These are phyloP conservation scores for Drosophila tsacasi DNA, from an alignment of 1,140 invertebrate genomes.

Conservation along the genomic window DNA sequence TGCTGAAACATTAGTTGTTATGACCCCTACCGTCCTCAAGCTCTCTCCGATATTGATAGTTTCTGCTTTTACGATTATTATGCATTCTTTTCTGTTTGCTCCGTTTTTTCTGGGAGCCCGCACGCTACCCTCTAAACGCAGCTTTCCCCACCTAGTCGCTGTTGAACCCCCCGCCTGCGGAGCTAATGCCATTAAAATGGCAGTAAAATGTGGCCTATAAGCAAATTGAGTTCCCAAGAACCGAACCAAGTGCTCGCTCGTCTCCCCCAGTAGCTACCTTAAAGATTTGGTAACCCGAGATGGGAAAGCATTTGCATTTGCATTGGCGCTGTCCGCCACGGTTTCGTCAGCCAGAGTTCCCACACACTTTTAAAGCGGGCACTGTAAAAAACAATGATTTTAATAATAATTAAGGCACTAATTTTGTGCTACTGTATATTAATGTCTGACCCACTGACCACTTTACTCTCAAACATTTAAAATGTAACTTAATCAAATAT, in stretches of 20 bases:
- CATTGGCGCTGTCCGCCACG: slow-evolving; percentile 5
- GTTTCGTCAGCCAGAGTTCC: slow-evolving; percentile 50
- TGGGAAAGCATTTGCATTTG: slow-evolving; percentile 46
- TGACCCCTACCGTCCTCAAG: slow-evolving; percentile 1
- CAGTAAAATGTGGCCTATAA: slow-evolving; percentile 33
- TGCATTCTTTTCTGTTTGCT: slow-evolving; percentile 26
- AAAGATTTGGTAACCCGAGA: slow-evolving; percentile 48
- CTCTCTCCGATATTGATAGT: slow-evolving; percentile 43
- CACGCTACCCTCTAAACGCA: slow-evolving; percentile 24
- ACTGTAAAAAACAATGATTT: slow-evolving; percentile 15
- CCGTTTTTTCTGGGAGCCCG: slow-evolving; percentile 8
- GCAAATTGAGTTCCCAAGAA: slow-evolving; percentile 52
- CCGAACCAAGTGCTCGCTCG: background rate
- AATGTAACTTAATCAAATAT: background rate
- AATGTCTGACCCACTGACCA: background rate
- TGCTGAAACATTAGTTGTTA: slow-evolving; percentile 62
- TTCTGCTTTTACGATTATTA: slow-evolving; percentile 49
- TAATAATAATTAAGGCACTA: background rate
- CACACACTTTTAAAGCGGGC: slow-evolving; percentile 61
- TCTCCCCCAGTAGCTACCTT: slow-evolving; percentile 1
- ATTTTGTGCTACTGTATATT: background rate
- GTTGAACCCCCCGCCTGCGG: slow-evolving; percentile 3
- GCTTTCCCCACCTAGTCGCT: slow-evolving; percentile 1
- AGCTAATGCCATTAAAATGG: slow-evolving; percentile 48
- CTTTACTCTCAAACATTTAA: background rate